Conservation (phyloP, 1,140 invertebrate species). For the Hyles euphorbiae region DNA sequence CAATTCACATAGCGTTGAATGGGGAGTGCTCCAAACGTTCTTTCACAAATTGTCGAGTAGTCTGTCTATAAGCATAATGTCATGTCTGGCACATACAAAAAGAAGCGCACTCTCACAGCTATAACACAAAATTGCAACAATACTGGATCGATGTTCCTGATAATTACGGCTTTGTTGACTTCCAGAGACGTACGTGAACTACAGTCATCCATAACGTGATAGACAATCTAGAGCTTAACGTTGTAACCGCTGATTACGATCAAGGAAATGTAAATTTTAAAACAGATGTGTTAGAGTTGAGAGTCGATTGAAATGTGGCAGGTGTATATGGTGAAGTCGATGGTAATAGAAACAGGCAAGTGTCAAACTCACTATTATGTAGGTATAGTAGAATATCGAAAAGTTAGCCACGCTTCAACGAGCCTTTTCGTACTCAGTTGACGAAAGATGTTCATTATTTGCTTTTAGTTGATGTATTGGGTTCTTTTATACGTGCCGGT, state of each 20-base stretch:
- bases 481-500: constrained; percentile 7
- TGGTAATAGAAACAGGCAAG: constrained; percentile 26
- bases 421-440: constrained; percentile 36
- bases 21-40: too few species aligned
- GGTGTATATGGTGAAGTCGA: constrained; percentile 11
- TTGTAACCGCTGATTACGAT: constrained; percentile 4
- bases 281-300: constrained; percentile 7
- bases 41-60: too few species aligned
- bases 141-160: background rate
- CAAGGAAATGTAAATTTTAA: constrained; percentile 14
- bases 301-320: constrained; percentile 12
- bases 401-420: constrained; percentile 42
- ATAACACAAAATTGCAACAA: background rate
- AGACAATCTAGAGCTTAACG: constrained; percentile 9
- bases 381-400: constrained; percentile 44
- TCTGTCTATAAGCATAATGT: too few species aligned
- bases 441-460: constrained; percentile 33
- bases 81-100: too few species aligned
- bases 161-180: constrained; percentile 14
- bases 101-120: too few species aligned
- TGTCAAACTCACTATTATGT: constrained; percentile 52
- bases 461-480: constrained; percentile 31
- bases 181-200: constrained; percentile 33
- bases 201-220: constrained; percentile 38
- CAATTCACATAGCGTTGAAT: too few species aligned